Base-by-base conservation (phyloP, 2,888 invertebrate species). In the Gymnosoma rotundatum region DNA sequence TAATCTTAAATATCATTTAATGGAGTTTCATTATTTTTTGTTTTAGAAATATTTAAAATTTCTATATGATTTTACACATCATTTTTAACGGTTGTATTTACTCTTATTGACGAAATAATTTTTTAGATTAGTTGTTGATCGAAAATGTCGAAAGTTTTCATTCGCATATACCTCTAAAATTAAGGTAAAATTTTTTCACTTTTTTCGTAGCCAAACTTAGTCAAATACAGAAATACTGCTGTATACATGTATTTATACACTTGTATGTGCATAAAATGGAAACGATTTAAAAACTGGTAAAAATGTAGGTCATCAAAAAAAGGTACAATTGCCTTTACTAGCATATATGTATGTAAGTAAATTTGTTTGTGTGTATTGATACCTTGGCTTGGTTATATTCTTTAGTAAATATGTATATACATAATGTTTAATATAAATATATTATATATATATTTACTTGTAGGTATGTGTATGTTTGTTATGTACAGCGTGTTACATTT, bases 241-340 rank as follows among this genome's bases (percentile, higher is more conserved):
- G 5, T 8, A 8, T 20, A 8, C 54, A 16, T 60, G 50, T 61
- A 36, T 54, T 25, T 66, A 14, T 61, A 42, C 63, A 21, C 32
- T 25, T 66, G 48, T 56, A 6, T 75, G 52, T 38, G 36, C n/a
- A 25, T 7, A 32, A 52, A 66, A 69, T 69, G 56, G 32, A 76
- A 78, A 63, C 42, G 14, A 58, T 70, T 81, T 78, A 48, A 50
- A 81, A 81, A 78, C 80, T 74, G 60, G 52, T 78, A 60, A 48
- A 52, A 70, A 84, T 84, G 84, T 84, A 70, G 84, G 84, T 84
- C 84, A 84, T 42, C 63, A 74, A 73, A 74, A 70, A 81, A 81
- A 84, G 78, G 69, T 84, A 78, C 73, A 81, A 84, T 81, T 74
- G 81, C 78, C 73, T 78, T 67, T 76, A 52, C 54, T 54, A 16